A percentile compares a stretch with the other conserved stretches of the same genome.
Conservation (phyloP, 2,797 vertebrate species). For the Arremon aurantiirostris region DNA sequence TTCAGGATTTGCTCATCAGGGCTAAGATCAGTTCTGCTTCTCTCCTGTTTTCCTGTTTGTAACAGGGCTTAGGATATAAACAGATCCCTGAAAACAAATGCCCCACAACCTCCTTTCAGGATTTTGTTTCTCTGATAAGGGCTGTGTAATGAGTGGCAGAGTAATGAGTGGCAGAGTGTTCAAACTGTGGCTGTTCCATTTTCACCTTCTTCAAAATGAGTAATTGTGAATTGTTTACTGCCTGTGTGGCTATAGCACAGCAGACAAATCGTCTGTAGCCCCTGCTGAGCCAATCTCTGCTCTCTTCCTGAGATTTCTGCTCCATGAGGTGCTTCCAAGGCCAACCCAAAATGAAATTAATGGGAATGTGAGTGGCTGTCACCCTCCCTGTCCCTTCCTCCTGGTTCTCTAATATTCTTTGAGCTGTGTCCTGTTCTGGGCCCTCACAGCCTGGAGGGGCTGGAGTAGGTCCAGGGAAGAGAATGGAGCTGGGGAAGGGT, state of each 20-base stretch:
- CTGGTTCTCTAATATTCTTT: background rate
- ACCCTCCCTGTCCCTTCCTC: background rate
- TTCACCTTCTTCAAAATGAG: background rate
- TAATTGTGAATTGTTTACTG: background rate
- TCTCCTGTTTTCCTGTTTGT: background rate
- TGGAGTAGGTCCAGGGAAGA: background rate
- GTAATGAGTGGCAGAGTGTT: background rate
- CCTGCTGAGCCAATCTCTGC: background rate
- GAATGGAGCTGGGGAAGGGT: background rate
- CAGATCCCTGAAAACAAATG: background rate
- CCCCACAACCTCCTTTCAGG: background rate
- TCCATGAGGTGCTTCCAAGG: background rate
- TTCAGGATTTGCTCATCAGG: background rate
- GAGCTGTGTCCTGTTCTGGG: background rate
- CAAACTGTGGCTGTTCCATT: background rate
- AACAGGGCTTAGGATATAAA: background rate
- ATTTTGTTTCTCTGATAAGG: background rate
- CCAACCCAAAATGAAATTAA: background rate
- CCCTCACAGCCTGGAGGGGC: background rate
- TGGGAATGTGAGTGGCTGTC: background rate
- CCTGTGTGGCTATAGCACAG: background rate
- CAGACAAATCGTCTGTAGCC: background rate
- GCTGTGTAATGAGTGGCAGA: too few relatives aligned
- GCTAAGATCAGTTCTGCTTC: background rate
- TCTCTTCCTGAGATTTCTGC: background rate